Conservation (phyloP, 2,888 invertebrate genomes). For the Diarsia rubi region DNA sequence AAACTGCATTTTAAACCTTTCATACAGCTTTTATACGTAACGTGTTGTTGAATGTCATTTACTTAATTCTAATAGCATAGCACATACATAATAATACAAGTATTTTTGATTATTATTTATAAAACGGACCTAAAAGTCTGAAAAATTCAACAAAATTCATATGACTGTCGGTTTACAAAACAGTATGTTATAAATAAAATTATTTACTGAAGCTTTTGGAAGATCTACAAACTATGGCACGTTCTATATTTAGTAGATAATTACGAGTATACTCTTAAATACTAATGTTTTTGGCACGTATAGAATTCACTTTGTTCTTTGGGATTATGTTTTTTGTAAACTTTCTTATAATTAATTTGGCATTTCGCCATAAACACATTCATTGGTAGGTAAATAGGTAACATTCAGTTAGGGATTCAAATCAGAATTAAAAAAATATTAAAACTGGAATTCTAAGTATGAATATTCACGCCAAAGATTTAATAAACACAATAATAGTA, state of each 20-base stretch:
- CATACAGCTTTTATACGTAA: neutral
- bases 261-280: constrained; percentile 67
- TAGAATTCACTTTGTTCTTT: constrained; percentile 87
- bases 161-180: neutral
- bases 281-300: constrained; percentile 83
- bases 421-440: neutral
- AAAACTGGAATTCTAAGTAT: neutral
- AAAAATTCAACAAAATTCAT: neutral
- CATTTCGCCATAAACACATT: constrained; percentile 30
- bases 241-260: constrained; percentile 34
- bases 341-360: constrained; percentile 46
- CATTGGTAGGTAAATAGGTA: constrained; percentile 28
- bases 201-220: neutral
- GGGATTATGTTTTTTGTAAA: constrained; percentile 63
- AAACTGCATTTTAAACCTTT: neutral
- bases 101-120: neutral
- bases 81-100: too few relatives aligned
- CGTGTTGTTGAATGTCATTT: constrained; percentile 35
- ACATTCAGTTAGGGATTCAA: constrained; percentile 18
- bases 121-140: neutral
- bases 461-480: neutral
- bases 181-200: neutral
- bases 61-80: constrained; percentile 9
- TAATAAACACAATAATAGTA: neutral
- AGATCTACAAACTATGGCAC: constrained; percentile 55